Conservation (phyloP, 2,888 invertebrate genomes). For the Caradrina kadenii region DNA sequence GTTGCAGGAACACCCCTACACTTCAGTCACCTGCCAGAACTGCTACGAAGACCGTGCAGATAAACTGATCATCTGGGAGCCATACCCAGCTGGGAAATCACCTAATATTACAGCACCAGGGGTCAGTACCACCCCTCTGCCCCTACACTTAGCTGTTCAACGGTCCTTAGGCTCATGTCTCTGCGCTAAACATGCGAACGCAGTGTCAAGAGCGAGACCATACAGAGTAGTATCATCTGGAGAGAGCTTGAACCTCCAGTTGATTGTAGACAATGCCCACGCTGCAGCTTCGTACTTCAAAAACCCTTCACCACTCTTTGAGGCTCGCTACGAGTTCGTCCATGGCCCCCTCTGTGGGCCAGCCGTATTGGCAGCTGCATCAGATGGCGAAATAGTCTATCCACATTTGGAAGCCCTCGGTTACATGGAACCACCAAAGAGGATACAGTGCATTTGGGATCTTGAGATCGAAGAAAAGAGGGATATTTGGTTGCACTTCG, state of each 20-base stretch:
- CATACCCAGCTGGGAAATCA: slow-evolving; percentile 81
- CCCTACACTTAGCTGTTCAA: slow-evolving; percentile 92
- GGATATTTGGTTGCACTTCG: slow-evolving; percentile 96
- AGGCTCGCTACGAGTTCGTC: slow-evolving; percentile 96
- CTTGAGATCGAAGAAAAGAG: slow-evolving; percentile 95
- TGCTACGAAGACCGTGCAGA: slow-evolving; percentile 97
- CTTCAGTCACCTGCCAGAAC: slow-evolving; percentile 94
- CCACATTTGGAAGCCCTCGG: slow-evolving; percentile 95
- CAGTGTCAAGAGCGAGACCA: slow-evolving; percentile 90
- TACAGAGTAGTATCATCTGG: slow-evolving; percentile 94
- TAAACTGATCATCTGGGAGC: slow-evolving; percentile 95
- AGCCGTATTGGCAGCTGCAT: slow-evolving; percentile 94
- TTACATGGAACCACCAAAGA: slow-evolving; percentile 92
- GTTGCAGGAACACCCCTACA: slow-evolving; percentile 93
- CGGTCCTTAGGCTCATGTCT: slow-evolving; percentile 93
- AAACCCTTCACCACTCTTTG: slow-evolving; percentile 95
- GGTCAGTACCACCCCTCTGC: slow-evolving; percentile 87
- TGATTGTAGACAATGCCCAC: slow-evolving; percentile 96
- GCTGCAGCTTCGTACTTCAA: slow-evolving; percentile 97
- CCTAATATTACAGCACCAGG: slow-evolving; percentile 76
- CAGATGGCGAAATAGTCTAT: slow-evolving; percentile 96
- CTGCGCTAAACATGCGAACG: slow-evolving; percentile 92
- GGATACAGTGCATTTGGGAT: slow-evolving; percentile 95
- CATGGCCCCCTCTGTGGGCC: slow-evolving; percentile 97
- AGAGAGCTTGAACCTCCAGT: slow-evolving; percentile 94